phyloP scores from a whole-genome alignment of 2,888 invertebrate genomes.

The Sthenelais limicola region DNA sequence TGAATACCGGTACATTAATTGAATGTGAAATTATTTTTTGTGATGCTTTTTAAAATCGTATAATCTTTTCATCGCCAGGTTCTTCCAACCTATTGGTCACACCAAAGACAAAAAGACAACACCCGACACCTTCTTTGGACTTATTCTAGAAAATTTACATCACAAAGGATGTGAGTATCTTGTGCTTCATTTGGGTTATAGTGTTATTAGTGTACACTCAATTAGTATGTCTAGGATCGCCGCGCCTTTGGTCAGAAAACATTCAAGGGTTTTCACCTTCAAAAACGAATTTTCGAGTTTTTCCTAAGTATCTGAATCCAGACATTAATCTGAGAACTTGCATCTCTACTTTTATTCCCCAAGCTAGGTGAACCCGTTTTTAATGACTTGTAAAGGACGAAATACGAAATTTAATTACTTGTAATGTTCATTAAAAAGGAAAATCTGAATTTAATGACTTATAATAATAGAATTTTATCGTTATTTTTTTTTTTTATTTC shows the following conservation, averaged over 20 bases:
- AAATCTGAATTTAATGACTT: not conserved
- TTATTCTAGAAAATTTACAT: conserved; percentile 29
- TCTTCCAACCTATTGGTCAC: conserved; percentile 27
- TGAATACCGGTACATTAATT: not conserved
- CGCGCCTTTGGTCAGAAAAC: not conserved
- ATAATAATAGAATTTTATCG: not conserved
- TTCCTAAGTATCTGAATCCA: no score
- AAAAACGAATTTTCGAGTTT: no score
- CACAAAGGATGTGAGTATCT: conserved; percentile 31
- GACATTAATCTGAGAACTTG: no score
- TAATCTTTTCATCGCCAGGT: conserved; percentile 21
- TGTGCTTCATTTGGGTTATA: not conserved
- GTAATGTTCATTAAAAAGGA: no score
- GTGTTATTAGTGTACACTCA: not conserved
- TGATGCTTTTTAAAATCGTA: conserved; percentile 10
- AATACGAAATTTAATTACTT: no score
- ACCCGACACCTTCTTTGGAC: conserved; percentile 8
- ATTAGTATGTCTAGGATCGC: not conserved
- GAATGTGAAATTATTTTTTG: not conserved
- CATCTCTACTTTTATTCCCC: no score
- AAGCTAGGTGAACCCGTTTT: no score
- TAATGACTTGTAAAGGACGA: no score
- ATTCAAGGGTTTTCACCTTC: not conserved
- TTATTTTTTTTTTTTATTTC: conserved; percentile 15
- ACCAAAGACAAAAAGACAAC: not conserved